Base-by-base conservation (phyloP, 2,797 vertebrate genomes). In the Anguilla obscura region DNA sequence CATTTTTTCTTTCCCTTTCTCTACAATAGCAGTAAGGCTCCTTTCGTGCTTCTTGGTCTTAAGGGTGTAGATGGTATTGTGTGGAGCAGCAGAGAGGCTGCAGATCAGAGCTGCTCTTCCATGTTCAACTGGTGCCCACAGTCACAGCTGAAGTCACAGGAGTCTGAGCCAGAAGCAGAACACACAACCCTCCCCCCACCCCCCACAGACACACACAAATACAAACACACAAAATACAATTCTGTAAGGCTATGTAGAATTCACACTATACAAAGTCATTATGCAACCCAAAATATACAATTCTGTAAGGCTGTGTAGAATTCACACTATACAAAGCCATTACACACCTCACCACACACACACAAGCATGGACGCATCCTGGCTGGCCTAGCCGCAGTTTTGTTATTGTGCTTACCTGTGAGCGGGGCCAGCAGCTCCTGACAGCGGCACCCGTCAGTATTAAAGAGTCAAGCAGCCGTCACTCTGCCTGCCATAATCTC, bases 401-500 rank as follows among this genome's bases (percentile, higher is more conserved):
- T 80, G 76, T 80, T 24, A 80, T 48, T 48, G 14, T 40, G 40
- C 45, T 6, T 24, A n/a, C 76, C 76, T 48, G 76, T 24, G 76
- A 80, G 6, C 9, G 40, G 27, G 76, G 40, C 76, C 14, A 1
- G 40, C 76, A 0, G 40, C 76, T 50, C 76, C 40, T 48, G 40
- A 48, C 76, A 80, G 76, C 76, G n/a, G 76, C 76, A 48, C 40
- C 36, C 76, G n/a, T 80, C 76, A 80, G 76, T n/a, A 50, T n/a
- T 80, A 27, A 52, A 50, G 60, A 88, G 50, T 74, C 60, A 54
- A 45, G 82, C 82, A 54, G 82, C 48, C 50, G 18, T n/a, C 50
- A 27, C 58, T 71, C 40, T 3, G 87, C 80, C 40, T 84, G 87
- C 14, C 40, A 0, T 58, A 24, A 71, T 58, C 80, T 66, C 86